Conservation (phyloP, 92 coral and sea anemone genomes). For the Zoanthus sansibaricus region DNA sequence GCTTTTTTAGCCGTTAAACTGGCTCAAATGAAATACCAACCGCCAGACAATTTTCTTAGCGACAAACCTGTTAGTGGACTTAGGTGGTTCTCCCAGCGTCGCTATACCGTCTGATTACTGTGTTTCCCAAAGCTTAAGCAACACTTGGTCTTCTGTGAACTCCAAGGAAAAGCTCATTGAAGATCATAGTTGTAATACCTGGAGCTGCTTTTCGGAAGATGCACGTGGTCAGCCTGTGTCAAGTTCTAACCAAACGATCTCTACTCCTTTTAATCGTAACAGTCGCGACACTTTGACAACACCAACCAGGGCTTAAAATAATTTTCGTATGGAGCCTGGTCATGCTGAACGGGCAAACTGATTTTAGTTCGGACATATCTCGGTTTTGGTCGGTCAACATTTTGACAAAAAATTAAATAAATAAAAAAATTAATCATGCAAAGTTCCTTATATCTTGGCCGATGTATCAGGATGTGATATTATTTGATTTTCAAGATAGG, state of each 20-base stretch:
- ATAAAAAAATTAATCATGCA: too few relatives aligned
- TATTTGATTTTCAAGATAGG: too few relatives aligned
- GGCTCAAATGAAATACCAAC: too few relatives aligned
- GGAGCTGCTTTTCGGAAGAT: neutral
- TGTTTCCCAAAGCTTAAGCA: neutral
- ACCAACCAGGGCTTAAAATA: neutral
- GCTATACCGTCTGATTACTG: neutral
- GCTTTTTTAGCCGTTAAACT: too few relatives aligned
- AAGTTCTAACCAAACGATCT: neutral
- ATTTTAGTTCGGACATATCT: too few relatives aligned
- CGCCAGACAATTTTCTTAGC: too few relatives aligned
- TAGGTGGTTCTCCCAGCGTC: neutral
- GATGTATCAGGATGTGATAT: too few relatives aligned
- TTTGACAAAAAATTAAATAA: too few relatives aligned
- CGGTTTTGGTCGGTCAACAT: too few relatives aligned
- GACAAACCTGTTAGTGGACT: neutral
- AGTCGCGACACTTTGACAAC: neutral
- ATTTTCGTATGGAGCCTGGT: too few relatives aligned
- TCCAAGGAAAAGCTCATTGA: neutral
- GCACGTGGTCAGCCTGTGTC: conserved; percentile 3
- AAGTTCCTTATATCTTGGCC: too few relatives aligned
- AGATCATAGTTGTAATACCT: neutral
- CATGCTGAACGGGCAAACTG: too few relatives aligned
- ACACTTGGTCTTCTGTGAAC: neutral
- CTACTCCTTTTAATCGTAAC: neutral